These are phyloP conservation scores for Polyommatus icarus DNA, from an alignment of 2,888 invertebrate species.

Conservation along the genomic window DNA sequence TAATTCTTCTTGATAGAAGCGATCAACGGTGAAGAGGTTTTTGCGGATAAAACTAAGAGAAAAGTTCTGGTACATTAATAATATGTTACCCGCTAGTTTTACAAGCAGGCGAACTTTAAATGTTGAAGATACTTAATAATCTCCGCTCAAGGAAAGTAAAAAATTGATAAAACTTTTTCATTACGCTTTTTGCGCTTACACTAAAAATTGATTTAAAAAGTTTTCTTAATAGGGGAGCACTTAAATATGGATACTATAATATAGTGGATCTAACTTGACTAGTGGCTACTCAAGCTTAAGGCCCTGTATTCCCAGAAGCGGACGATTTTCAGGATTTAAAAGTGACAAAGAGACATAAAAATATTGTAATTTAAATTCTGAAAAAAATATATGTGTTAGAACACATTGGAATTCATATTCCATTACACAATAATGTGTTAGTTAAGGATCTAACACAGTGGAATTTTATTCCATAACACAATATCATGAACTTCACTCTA, in stretches of 20 bases:
- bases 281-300: neutral
- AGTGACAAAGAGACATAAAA: no score
- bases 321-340: no score
- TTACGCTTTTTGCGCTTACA: neutral
- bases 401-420: no score
- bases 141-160: neutral
- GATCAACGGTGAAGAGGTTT: neutral
- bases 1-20: neutral
- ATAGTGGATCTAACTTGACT: neutral
- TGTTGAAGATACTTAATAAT: conserved; percentile 6
- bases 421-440: no score
- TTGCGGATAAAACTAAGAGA: neutral
- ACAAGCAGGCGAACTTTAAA: conserved; percentile 22
- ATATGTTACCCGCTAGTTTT: conserved; percentile 27
- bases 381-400: no score
- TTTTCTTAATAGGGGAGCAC: conserved; percentile 9
- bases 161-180: conserved; percentile 22
- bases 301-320: no score
- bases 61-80: conserved; percentile 16
- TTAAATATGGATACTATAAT: neutral
- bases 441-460: no score
- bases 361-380: no score
- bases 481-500: no score
- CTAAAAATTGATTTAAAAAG: neutral
- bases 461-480: no score